These are phyloP conservation scores for Harpagifer antarcticus DNA, from an alignment of 2,797 vertebrate species.

Conservation along the genomic window DNA sequence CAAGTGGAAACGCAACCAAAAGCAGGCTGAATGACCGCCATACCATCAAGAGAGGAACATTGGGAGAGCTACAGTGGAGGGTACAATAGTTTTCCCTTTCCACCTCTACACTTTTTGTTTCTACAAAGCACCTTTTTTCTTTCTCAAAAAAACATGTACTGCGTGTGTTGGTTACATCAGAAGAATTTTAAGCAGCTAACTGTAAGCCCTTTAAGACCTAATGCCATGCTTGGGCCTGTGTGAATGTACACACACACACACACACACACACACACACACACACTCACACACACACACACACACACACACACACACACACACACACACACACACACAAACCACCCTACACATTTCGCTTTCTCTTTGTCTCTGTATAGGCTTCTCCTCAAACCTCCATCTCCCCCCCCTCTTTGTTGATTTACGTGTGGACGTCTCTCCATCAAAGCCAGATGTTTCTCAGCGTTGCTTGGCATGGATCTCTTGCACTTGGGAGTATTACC, in stretches of 20 bases:
- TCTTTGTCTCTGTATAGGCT: conserved; percentile 46
- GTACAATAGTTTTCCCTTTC: conserved; percentile 26
- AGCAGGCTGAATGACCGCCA: conserved; percentile 39
- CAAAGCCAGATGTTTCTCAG: conserved; percentile 76
- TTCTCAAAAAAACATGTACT: conserved; percentile 72
- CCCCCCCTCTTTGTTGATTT: conserved; percentile 52
- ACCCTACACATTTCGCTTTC: background rate
- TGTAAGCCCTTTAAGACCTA: conserved; percentile 84
- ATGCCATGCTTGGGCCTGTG: conserved; percentile 50
- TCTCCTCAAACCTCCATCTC: conserved; percentile 39
- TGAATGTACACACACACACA: conserved; percentile 28
- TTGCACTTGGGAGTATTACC: conserved; percentile 56
- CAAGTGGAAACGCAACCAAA: too few species aligned
- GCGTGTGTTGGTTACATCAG: conserved; percentile 80
- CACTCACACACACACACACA: conserved; percentile 48
- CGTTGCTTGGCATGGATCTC: conserved; percentile 60
- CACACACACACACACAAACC: conserved; percentile 44
- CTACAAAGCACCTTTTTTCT: conserved; percentile 46
- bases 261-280: conserved; percentile 1
- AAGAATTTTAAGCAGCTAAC: conserved; percentile 90
- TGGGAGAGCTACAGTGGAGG: conserved; percentile 36
- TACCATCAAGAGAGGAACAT: conserved; percentile 41
- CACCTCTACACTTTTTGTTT: conserved; percentile 27
- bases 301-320: conserved; percentile 46
- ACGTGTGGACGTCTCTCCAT: conserved; percentile 60